Base-by-base conservation (phyloP, 2,888 invertebrate species). In the Micoletzkya japonica region DNA sequence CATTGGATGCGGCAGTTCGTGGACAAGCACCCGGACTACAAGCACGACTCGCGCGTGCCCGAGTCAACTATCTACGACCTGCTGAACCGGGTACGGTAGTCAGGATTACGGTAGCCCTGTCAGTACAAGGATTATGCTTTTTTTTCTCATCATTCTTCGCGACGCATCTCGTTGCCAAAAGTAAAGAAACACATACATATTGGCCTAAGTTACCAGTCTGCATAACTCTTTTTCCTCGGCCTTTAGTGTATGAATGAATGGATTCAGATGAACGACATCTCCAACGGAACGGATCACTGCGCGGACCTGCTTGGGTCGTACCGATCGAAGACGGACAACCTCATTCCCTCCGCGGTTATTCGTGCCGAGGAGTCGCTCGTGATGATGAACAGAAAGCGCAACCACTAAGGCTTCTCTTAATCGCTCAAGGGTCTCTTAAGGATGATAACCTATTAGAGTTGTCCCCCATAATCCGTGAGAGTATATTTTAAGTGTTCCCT, bases 1-100 rank as follows among this genome's bases (percentile, higher is more conserved):
- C 89, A 92, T 39, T 98, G 95, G 95, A 92, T 96, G 85, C 90
- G 98, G 60, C 90, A 92, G 74, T 95, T 94, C 88, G 92, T 98
- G 69, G 89, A 90, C 52, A 89, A 89, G 24, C 98, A 99, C 88
- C 91, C 93, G 0, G 75, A 77, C 26, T 88, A 88, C 81, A 86
- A 87, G 83, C 89, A 92, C 85, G 96, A 98, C 87, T 95, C 97
- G 0, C 89, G 92, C 54, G 92, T 99, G 17, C 90, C 90, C 0
- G 93, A 96, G 77, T 89, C 89, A 78, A 93, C 95, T 75, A 93
- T 93, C 86, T 97, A 94, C 86, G 96, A 97, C 87, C 88, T 96
- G 67, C 87, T 95, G 70, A 79, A 72, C 58, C 70, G 73, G 72
- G 85, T 85, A 54, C 64, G 30, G 63, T 50, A 20, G 61, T 34